These are phyloP conservation scores for Sphenopsis melanotis DNA, from an alignment of 2,797 vertebrate genomes.

Conservation along the genomic window DNA sequence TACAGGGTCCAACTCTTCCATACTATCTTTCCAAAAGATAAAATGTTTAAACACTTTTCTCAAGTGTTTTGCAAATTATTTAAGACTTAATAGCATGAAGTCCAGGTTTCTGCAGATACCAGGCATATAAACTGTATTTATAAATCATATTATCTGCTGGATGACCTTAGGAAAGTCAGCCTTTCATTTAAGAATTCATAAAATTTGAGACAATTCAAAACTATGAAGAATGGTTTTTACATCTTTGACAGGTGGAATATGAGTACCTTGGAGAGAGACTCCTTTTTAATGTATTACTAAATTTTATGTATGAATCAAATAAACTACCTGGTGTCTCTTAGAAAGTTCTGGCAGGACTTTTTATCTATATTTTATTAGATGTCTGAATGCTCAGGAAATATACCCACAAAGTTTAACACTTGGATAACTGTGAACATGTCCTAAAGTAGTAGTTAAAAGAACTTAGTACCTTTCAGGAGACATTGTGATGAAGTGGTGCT, in stretches of 20 bases:
- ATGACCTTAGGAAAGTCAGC: background rate
- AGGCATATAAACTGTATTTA: background rate
- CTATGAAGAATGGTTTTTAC: background rate
- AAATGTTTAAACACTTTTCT: background rate
- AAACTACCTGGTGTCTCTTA: background rate
- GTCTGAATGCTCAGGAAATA: background rate
- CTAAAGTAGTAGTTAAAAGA: background rate
- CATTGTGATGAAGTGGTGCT: accelerated
- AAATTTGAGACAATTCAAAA: background rate
- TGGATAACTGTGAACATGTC: background rate
- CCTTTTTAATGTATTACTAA: background rate
- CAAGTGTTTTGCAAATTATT: background rate
- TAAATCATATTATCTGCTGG: background rate
- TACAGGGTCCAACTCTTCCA: background rate
- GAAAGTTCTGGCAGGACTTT: background rate
- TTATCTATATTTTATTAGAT: background rate
- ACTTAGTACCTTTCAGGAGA: background rate
- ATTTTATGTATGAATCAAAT: background rate
- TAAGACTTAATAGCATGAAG: background rate
- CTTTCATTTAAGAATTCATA: background rate
- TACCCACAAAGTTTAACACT: background rate
- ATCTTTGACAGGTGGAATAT: background rate
- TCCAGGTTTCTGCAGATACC: background rate
- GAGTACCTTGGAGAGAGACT: background rate
- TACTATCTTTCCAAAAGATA: background rate